Base-by-base conservation (phyloP, 2,888 invertebrate genomes). In the Pachycephus smyrnensis region DNA sequence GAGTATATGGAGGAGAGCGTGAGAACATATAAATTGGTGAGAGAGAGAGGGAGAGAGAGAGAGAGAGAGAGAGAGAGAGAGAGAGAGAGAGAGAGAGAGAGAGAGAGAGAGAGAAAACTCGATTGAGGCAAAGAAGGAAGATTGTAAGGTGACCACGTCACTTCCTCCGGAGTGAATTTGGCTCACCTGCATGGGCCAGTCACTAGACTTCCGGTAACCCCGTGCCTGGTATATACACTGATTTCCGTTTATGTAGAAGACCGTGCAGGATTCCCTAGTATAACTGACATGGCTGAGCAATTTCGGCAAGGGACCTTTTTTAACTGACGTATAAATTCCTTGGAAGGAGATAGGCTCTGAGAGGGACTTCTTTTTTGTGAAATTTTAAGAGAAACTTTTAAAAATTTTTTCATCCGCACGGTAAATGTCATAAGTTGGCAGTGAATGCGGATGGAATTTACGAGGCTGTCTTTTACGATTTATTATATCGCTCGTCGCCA, bases 171-270 rank as follows among this genome's bases (percentile, higher is more conserved):
- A 79, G 78, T 77, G 76, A 77, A 80, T 81, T 81, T 79, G 79
- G 85, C 83, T 86, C 86, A 86, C 88, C 84, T 86, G 85, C 86
- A 82, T 85, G 86, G 85, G 86, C 88, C 86, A 36, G 88, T 88
- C 88, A 88, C 85, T 87, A 86, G 84, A 88, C 87, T 87, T 88
- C 88, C 88, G 71, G 71, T 71, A 71, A 11, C 86, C 86, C 87
- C 86, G 71, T 12, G 71, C 4, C 71, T 23, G 0, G 0, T 23
- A 15, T 55, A 2, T 3, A 55, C 55, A 55, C 23, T 55, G 55
- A 55, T 55, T 55, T 55, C 23, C 55, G 55, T 23, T 55, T 23
- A 55, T 23, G 55, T 9, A 15, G 23, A 40, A 55, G 55, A 55
- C 55, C 55, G 15, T 55, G 40, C 40, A 23, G 55, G 55, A 55